Evolutionary conservation across 2,113 vertebrate species (phyloP).

Genomic region (Echinops telfairi): DNA sequence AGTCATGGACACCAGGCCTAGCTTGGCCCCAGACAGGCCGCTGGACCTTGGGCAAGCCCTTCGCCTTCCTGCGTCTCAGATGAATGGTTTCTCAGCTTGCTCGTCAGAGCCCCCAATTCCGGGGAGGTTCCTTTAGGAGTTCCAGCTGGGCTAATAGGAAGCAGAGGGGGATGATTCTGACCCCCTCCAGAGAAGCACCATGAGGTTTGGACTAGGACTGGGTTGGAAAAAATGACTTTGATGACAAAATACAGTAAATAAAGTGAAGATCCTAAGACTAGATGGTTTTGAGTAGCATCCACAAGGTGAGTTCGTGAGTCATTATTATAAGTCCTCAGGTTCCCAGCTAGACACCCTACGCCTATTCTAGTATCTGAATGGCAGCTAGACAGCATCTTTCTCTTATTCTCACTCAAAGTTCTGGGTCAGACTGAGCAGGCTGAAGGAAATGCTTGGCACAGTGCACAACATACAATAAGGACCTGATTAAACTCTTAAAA

Average conservation of each 20-base stretch:
- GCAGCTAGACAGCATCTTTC: not conserved
- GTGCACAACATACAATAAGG: not conserved
- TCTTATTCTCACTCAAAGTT: not conserved
- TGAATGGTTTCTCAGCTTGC: not conserved
- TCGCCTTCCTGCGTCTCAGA: not conserved
- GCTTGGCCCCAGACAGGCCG: not conserved
- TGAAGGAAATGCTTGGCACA: not conserved
- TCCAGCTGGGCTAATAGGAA: not conserved
- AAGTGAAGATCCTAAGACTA: not conserved
- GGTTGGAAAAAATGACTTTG: not conserved
- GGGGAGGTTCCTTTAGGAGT: not conserved
- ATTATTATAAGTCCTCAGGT: not conserved
- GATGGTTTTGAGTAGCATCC: constrained; percentile 18
- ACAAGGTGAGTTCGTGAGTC: not conserved
- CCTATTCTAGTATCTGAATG: not conserved
- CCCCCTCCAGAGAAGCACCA: not conserved
- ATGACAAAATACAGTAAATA: constrained; percentile 19
- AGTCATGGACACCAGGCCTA: not conserved
- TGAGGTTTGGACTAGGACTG: not conserved
- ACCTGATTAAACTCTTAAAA: not conserved
- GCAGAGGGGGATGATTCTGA: not conserved
- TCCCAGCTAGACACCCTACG: not conserved
- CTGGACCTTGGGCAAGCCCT: not conserved
- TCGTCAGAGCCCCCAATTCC: not conserved
- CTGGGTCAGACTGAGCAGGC: not conserved